phyloP scores from a whole-genome alignment of 2,113 vertebrate genomes.

The Heptranchias perlo region DNA sequence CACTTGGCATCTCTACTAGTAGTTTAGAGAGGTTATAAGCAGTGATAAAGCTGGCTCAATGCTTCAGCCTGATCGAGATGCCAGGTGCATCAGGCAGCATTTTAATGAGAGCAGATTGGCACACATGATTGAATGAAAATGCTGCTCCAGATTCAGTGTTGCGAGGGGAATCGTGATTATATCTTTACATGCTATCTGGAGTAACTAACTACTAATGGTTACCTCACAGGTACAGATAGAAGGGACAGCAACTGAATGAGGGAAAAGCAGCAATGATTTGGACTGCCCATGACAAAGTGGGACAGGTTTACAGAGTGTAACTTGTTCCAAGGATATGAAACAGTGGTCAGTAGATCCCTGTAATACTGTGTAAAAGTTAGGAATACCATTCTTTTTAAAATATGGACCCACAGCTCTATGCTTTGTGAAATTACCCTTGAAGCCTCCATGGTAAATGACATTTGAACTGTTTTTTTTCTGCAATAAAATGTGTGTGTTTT shows the following conservation, averaged over 20 bases:
- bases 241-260: too few species aligned
- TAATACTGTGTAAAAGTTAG: not conserved
- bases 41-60: not conserved
- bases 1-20: not conserved
- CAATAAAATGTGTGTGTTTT: not conserved
- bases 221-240: not conserved
- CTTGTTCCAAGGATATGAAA: not conserved
- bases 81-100: not conserved
- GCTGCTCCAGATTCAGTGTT: not conserved
- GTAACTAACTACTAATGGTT: not conserved
- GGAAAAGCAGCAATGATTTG: not conserved
- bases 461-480: not conserved
- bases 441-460: not conserved
- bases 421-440: not conserved
- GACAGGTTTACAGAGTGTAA: not conserved
- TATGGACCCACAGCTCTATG: not conserved
- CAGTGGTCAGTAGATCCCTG: not conserved
- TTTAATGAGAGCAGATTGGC: conserved; percentile 5
- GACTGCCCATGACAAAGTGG: not conserved
- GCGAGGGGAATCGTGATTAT: not conserved
- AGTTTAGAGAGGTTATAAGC: not conserved
- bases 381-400: not conserved
- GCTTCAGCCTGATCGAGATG: too few species aligned
- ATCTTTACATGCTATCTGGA: not conserved
- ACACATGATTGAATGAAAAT: not conserved